Conservation (phyloP, 1,140 invertebrate species). For the Trichonephila clavipes region DNA sequence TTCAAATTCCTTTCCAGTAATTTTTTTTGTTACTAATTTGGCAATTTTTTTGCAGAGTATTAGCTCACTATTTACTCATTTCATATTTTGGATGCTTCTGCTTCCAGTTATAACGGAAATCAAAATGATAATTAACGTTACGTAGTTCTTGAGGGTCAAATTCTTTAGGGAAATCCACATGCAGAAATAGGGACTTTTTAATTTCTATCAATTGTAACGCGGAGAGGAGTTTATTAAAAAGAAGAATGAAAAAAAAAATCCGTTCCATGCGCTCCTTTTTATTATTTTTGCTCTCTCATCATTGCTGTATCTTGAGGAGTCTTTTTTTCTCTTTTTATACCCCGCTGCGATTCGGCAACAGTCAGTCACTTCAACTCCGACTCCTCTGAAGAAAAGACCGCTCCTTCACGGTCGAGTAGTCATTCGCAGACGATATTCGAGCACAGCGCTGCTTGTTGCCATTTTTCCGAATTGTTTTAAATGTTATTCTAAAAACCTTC, state of each 20-base stretch:
- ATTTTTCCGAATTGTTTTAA: neutral
- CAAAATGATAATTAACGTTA: neutral
- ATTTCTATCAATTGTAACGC: neutral
- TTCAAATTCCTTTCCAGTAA: too few species aligned
- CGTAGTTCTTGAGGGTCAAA: neutral
- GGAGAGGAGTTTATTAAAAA: neutral
- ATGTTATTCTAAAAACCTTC: slow-evolving; percentile 29
- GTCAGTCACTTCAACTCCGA: slow-evolving; percentile 49
- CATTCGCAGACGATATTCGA: slow-evolving; percentile 31
- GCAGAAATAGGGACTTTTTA: neutral
- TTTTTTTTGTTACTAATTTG: too few species aligned
- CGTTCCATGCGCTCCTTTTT: neutral
- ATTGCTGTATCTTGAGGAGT: neutral
- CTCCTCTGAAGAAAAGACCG: slow-evolving; percentile 42
- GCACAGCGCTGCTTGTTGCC: neutral
- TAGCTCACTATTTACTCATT: neutral
- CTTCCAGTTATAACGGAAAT: neutral
- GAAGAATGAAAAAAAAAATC: neutral
- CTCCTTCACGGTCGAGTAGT: slow-evolving; percentile 38
- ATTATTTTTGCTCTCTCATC: slow-evolving; percentile 25
- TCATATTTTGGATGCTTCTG: neutral
- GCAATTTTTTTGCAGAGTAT: too few species aligned
- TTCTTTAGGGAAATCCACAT: slow-evolving; percentile 43
- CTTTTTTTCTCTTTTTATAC: slow-evolving; percentile 37
- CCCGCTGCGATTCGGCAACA: slow-evolving; percentile 49